Evolutionary conservation across 23 tunicate genomes (phyloP).

Genomic region (Halocynthia aurantium): DNA sequence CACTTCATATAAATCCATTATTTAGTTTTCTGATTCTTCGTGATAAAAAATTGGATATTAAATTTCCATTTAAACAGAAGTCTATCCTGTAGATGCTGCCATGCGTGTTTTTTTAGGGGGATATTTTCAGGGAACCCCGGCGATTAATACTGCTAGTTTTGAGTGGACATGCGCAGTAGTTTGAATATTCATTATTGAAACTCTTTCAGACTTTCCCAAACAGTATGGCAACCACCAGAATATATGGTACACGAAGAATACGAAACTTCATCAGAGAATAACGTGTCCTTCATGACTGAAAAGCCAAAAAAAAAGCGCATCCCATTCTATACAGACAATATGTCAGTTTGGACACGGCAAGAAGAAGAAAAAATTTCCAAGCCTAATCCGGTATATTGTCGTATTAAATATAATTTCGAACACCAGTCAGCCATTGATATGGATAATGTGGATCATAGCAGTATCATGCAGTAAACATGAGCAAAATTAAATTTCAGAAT

Average conservation of each 20-base stretch:
- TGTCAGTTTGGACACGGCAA: slow-evolving; percentile 15
- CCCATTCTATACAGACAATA: slow-evolving; percentile 21
- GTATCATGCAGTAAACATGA: background rate
- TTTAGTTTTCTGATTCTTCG: too few relatives aligned
- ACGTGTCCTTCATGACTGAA: background rate
- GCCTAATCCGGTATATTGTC: too few relatives aligned
- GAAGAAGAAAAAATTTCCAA: slow-evolving; percentile 5
- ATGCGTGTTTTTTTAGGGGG: too few relatives aligned
- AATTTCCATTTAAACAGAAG: too few relatives aligned
- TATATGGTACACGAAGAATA: slow-evolving; percentile 67
- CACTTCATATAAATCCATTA: too few relatives aligned
- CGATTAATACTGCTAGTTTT: too few relatives aligned
- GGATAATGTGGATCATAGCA: background rate
- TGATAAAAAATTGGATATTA: too few relatives aligned
- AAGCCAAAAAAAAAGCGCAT: slow-evolving; percentile 3
- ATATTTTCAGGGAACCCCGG: too few relatives aligned
- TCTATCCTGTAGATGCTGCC: too few relatives aligned
- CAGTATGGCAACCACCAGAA: slow-evolving; percentile 78
- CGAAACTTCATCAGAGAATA: background rate
- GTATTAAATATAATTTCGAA: too few relatives aligned
- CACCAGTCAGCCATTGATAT: background rate
- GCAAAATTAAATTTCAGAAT: background rate
- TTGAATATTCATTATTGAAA: background rate
- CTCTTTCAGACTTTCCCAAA: slow-evolving; percentile 40
- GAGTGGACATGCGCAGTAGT: background rate